These are phyloP conservation scores for Chrysocyon brachyurus DNA, from an alignment of 2,797 vertebrate genomes.

Conservation along the genomic window DNA sequence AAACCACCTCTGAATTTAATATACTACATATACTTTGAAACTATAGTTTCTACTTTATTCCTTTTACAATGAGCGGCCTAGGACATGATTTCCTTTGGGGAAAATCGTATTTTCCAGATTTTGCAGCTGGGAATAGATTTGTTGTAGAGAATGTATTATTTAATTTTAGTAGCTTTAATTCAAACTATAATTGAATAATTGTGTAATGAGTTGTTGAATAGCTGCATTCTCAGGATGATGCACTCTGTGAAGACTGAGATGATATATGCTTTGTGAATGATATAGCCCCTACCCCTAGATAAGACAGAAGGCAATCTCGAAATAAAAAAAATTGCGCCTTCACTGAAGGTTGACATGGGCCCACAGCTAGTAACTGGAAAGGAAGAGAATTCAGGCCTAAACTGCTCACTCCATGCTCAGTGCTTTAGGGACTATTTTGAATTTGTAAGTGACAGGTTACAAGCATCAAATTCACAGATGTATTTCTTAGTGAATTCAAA, in stretches of 20 bases:
- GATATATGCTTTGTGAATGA: background rate
- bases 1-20: background rate
- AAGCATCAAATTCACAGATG: background rate
- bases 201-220: background rate
- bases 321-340: background rate
- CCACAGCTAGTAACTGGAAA: background rate
- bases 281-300: background rate
- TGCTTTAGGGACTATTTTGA: background rate
- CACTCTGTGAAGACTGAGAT: background rate
- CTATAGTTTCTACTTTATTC: background rate
- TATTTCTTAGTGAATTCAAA: slow-evolving; percentile 36
- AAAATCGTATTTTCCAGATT: background rate
- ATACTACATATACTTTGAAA: background rate
- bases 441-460: background rate
- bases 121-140: background rate
- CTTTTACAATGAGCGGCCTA: background rate
- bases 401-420: background rate
- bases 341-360: background rate
- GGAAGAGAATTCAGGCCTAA: background rate
- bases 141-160: background rate
- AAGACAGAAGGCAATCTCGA: background rate
- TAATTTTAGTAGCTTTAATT: background rate
- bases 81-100: background rate
- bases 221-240: background rate
- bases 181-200: background rate